Conservation (phyloP, 2,113 vertebrate species). For the Rhipidura dahli region DNA sequence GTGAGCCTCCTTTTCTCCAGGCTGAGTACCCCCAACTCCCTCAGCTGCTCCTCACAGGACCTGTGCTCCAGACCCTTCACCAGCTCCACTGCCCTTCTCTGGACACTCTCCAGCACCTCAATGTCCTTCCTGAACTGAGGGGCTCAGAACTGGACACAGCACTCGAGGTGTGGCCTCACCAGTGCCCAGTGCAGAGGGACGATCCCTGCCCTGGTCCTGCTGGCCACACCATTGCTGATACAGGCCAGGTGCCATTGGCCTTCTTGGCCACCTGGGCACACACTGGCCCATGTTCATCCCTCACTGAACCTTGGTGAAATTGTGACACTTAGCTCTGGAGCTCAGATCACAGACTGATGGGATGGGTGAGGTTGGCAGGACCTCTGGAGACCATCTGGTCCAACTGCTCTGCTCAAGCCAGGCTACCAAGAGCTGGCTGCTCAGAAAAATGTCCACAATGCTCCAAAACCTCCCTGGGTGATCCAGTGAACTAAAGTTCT, state of each 20-base stretch:
- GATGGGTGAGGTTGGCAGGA: neutral
- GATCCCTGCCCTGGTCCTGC: neutral
- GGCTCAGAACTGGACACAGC: neutral
- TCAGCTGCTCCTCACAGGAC: rapidly evolving
- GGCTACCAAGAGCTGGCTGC: neutral
- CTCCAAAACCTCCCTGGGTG: neutral
- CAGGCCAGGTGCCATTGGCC: neutral
- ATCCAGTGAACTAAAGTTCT: neutral
- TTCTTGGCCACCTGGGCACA: neutral
- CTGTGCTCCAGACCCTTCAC: neutral
- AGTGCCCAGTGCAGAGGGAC: rapidly evolving
- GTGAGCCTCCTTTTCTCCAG: neutral
- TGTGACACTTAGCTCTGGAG: neutral
- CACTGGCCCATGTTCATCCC: rapidly evolving
- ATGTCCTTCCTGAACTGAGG: rapidly evolving
- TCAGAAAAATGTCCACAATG: neutral
- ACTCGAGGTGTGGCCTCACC: neutral
- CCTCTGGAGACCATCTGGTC: neutral
- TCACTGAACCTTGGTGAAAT: neutral
- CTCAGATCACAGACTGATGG: neutral
- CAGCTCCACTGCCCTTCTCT: neutral
- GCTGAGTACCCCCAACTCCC: neutral
- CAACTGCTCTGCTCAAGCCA: rapidly evolving
- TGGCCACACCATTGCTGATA: rapidly evolving
- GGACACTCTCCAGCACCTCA: rapidly evolving